Evolutionary conservation across 2,113 vertebrate species (phyloP).

Genomic region (Chaetodon auriga): DNA sequence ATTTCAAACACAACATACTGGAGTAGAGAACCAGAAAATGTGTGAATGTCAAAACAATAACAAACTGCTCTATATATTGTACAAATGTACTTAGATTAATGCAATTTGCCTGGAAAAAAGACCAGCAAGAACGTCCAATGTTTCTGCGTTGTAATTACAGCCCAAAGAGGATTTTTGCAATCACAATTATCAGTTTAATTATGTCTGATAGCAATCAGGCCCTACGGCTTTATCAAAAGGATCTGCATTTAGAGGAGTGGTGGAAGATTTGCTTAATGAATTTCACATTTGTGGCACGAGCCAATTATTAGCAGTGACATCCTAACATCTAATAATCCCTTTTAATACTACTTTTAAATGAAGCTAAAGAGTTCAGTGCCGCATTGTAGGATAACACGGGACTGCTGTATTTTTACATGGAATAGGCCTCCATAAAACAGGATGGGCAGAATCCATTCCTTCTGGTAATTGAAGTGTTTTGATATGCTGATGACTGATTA

Average conservation of each 20-base stretch:
- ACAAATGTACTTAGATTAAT: background rate
- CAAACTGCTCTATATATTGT: background rate
- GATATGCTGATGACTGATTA: slow-evolving; percentile 50
- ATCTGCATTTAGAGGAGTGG: slow-evolving; percentile 68
- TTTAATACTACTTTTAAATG: slow-evolving; percentile 65
- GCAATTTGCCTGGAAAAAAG: slow-evolving; percentile 45
- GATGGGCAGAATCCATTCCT: slow-evolving; percentile 7
- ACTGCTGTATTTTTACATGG: background rate
- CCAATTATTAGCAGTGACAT: slow-evolving; percentile 70
- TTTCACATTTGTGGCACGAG: slow-evolving; percentile 67
- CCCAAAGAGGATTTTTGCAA: slow-evolving; percentile 61
- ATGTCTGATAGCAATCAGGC: slow-evolving; percentile 76
- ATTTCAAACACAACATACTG: background rate
- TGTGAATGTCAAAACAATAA: background rate
- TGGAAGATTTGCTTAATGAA: slow-evolving; percentile 75
- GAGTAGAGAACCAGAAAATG: background rate
- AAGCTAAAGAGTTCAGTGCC: slow-evolving; percentile 18
- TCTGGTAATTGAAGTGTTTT: slow-evolving; percentile 39
- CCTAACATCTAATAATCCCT: slow-evolving; percentile 67
- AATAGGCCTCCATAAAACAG: background rate
- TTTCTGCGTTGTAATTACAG: slow-evolving; percentile 62
- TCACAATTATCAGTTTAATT: slow-evolving; percentile 82
- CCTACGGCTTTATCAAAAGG: slow-evolving; percentile 66
- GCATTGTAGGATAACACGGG: slow-evolving; percentile 9
- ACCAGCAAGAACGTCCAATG: slow-evolving; percentile 26